A percentile compares a stretch with the other conserved stretches of the same genome.
phyloP scores from a whole-genome alignment of 2,888 invertebrate species.

The Nomada ferruginata region DNA sequence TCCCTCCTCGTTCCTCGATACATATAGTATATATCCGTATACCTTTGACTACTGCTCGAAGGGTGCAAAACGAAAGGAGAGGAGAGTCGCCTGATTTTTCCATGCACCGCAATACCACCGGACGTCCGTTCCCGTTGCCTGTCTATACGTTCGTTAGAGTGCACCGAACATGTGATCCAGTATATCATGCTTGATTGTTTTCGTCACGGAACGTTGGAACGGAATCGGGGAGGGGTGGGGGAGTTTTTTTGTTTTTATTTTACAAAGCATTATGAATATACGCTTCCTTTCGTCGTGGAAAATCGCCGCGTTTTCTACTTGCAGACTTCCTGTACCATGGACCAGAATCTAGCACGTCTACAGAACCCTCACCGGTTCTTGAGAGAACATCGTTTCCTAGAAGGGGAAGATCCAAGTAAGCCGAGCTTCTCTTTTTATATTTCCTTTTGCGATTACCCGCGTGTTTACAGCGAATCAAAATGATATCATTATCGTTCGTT shows the following conservation, averaged over 20 bases:
- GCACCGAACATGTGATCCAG: conserved; percentile 54
- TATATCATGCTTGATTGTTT: conserved; percentile 46
- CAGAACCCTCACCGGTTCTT: conserved; percentile 85
- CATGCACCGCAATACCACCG: conserved; percentile 56
- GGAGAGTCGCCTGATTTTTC: conserved; percentile 35
- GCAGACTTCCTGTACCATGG: conserved; percentile 84
- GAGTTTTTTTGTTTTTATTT: too few relatives aligned
- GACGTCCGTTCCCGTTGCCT: conserved; percentile 52
- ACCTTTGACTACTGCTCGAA: not conserved
- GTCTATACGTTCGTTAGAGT: conserved; percentile 53
- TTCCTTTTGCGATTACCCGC: not conserved
- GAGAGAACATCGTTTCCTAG: conserved; percentile 85
- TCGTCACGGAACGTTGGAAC: conserved; percentile 28
- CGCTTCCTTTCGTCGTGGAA: not conserved
- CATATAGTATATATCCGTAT: not conserved
- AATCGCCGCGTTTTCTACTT: conserved; percentile 26
- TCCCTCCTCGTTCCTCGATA: conserved; percentile 16
- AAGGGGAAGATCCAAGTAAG: conserved; percentile 84
- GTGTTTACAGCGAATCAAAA: not conserved
- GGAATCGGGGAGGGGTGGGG: conserved; percentile 22
- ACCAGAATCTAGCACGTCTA: conserved; percentile 85
- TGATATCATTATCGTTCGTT: not conserved
- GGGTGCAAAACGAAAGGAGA: conserved; percentile 1
- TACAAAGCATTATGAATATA: not conserved
- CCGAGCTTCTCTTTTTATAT: too few relatives aligned